Conservation (phyloP, 1,140 invertebrate species). For the Apocrypta bakeri region DNA sequence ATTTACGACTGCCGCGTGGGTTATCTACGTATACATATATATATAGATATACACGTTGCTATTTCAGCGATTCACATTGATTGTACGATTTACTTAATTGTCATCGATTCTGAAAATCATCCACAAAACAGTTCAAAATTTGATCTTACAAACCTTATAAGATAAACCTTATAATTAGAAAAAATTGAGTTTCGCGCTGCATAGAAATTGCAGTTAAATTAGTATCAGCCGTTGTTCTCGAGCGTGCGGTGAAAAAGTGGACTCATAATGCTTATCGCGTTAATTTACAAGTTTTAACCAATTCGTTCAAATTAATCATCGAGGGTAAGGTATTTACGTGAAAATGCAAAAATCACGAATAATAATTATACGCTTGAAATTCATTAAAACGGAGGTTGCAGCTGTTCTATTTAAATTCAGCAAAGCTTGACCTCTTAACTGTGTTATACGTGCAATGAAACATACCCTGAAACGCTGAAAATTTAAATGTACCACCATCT, state of each 20-base stretch:
- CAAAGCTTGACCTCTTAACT: too few species aligned
- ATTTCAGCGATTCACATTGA: too few species aligned
- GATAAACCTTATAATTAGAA: not conserved
- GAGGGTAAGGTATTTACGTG: not conserved
- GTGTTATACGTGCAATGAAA: not conserved
- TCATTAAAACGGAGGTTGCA: not conserved
- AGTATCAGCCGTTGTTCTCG: too few species aligned
- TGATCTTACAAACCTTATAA: not conserved
- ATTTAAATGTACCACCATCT: not conserved
- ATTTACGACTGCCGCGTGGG: not conserved
- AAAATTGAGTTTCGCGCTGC: not conserved
- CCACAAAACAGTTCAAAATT: not conserved
- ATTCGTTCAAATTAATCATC: not conserved
- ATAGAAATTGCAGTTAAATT: too few species aligned
- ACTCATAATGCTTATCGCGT: too few species aligned
- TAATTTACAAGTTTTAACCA: too few species aligned
- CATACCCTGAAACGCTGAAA: not conserved
- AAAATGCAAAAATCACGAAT: not conserved
- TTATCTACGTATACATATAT: not conserved
- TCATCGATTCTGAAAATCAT: not conserved
- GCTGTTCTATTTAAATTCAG: not conserved
- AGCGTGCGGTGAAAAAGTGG: too few species aligned
- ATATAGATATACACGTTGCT: not conserved
- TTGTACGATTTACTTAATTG: not conserved
- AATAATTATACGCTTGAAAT: not conserved